These are phyloP conservation scores for Phoeniculus purpureus DNA, from an alignment of 2,797 vertebrate species.

Conservation along the genomic window DNA sequence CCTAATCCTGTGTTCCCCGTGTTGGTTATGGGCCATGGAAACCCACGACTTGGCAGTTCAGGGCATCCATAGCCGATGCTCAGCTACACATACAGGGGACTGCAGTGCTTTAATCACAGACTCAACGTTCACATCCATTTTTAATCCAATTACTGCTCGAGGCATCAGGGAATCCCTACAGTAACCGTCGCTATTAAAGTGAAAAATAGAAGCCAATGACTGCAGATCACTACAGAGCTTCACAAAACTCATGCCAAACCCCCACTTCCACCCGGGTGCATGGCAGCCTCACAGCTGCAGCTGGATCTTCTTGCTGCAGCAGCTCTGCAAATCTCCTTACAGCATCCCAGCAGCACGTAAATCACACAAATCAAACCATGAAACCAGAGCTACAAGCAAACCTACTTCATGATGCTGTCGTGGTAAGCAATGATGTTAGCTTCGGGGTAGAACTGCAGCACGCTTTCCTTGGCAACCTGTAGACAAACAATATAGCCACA, in stretches of 20 bases:
- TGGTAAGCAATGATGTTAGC: slow-evolving; percentile 95
- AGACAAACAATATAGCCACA: slow-evolving; percentile 53
- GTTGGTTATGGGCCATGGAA: neutral
- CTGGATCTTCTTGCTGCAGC: neutral
- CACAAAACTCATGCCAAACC: slow-evolving; percentile 18
- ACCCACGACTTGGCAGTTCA: neutral
- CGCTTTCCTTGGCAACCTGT: slow-evolving; percentile 98
- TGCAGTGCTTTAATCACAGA: neutral
- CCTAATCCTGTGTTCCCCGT: neutral
- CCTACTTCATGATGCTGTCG: slow-evolving; percentile 98
- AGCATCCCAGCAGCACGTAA: slow-evolving; percentile 27
- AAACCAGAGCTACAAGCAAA: slow-evolving; percentile 58
- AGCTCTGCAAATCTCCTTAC: neutral
- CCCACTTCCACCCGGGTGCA: neutral
- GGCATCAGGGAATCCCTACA: neutral
- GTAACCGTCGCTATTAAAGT: neutral
- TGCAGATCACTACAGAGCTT: neutral
- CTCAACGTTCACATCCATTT: neutral
- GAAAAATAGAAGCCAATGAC: neutral
- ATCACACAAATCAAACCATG: slow-evolving; percentile 9
- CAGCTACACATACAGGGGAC: neutral
- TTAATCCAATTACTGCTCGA: neutral
- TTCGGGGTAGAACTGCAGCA: slow-evolving; percentile 91
- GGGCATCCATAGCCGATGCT: neutral
- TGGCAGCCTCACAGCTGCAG: neutral